phyloP scores from a whole-genome alignment of 2,797 vertebrate genomes.

The Tolypeutes matacus region DNA sequence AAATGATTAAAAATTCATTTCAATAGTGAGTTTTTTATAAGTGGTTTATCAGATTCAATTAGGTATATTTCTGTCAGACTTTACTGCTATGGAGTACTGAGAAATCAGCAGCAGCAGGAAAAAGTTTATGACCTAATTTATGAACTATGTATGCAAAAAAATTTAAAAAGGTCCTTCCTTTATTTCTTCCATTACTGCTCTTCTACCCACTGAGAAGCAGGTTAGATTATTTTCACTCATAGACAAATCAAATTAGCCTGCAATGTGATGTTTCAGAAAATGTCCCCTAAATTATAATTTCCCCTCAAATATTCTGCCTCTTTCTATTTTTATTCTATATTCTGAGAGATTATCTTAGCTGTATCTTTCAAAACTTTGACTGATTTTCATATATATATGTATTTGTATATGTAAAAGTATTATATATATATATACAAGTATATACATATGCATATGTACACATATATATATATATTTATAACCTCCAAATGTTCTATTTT shows the following conservation, averaged over 20 bases:
- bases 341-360: not conserved
- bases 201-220: not conserved
- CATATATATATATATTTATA: not conserved
- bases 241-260: not conserved
- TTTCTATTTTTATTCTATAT: not conserved
- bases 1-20: not conserved
- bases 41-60: conserved; percentile 19
- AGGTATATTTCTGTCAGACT: not conserved
- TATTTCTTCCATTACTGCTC: not conserved
- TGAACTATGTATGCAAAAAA: not conserved
- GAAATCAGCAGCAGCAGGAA: conserved; percentile 1
- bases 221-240: conserved; percentile 29
- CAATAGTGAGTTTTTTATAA: not conserved
- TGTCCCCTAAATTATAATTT: not conserved
- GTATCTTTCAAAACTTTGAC: not conserved
- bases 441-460: too few species aligned
- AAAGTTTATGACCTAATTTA: not conserved
- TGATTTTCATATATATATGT: too few species aligned
- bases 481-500: not conserved
- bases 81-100: not conserved
- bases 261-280: not conserved
- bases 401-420: too few species aligned
- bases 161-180: not conserved
- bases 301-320: not conserved
- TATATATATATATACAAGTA: too few species aligned